Evolutionary conservation across 2,888 invertebrate genomes (phyloP).

Genomic region (Ligdia adustata): DNA sequence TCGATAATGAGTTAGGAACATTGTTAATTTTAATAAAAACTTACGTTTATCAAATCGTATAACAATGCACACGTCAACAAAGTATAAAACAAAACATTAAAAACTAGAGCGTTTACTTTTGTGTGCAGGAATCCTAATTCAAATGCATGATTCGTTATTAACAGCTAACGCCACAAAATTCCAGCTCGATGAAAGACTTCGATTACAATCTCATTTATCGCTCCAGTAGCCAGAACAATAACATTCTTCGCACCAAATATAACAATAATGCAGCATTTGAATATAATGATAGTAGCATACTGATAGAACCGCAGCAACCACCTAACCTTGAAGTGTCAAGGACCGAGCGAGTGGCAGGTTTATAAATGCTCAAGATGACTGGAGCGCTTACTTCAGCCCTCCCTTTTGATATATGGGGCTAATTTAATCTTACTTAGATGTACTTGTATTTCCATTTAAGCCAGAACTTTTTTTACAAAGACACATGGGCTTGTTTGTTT

Average conservation of each 20-base stretch:
- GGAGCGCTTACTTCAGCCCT: slow-evolving; percentile 19
- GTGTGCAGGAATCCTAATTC: background rate
- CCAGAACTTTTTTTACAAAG: slow-evolving; percentile 6
- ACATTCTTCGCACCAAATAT: slow-evolving; percentile 49
- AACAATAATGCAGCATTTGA: slow-evolving; percentile 52
- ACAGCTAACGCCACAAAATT: background rate
- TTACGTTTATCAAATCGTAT: too few species aligned
- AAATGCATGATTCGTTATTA: background rate
- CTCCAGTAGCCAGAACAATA: slow-evolving; percentile 46
- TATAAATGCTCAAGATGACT: slow-evolving; percentile 25
- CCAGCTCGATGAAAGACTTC: background rate
- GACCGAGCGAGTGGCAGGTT: slow-evolving; percentile 37
- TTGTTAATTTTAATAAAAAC: too few species aligned
- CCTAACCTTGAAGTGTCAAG: slow-evolving; percentile 55
- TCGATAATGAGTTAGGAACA: too few species aligned
- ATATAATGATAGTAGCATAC: slow-evolving; percentile 53
- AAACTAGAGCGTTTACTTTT: too few species aligned
- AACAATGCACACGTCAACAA: too few species aligned
- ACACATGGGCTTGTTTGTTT: slow-evolving; percentile 6
- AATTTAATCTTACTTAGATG: slow-evolving; percentile 21
- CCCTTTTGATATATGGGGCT: slow-evolving; percentile 23
- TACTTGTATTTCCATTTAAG: slow-evolving; percentile 8
- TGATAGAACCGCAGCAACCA: slow-evolving; percentile 17
- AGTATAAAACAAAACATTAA: too few species aligned
- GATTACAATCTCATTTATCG: slow-evolving; percentile 5